Conservation (phyloP, 2,888 invertebrate species). For the Troides oblongomaculatus region DNA sequence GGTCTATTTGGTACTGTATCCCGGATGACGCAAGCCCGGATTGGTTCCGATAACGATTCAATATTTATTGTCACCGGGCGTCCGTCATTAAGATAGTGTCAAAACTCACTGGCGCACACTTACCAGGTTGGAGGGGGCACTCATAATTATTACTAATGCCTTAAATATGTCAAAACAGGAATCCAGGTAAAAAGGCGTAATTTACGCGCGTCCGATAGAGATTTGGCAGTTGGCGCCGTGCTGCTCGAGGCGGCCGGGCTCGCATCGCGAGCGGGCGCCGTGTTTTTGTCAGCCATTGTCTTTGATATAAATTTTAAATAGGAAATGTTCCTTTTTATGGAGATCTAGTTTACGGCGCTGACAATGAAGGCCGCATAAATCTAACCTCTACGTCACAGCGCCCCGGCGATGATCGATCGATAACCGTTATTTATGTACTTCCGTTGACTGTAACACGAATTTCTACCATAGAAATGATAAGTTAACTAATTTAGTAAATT, state of each 20-base stretch:
- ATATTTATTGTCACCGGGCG: conserved; percentile 78
- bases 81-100: conserved; percentile 80
- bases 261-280: conserved; percentile 72
- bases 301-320: conserved; percentile 80
- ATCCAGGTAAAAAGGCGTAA: conserved; percentile 81
- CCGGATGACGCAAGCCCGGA: conserved; percentile 62
- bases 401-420: conserved; percentile 76
- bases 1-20: conserved; percentile 69
- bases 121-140: conserved; percentile 66
- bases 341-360: conserved; percentile 79
- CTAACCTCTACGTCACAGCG: conserved; percentile 71
- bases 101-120: conserved; percentile 73
- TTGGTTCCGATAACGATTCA: conserved; percentile 74
- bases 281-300: conserved; percentile 79
- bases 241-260: conserved; percentile 49
- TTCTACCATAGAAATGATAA: conserved; percentile 41
- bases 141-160: conserved; percentile 81
- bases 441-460: conserved; percentile 60
- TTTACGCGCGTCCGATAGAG: conserved; percentile 79
- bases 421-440: conserved; percentile 79
- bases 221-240: conserved; percentile 79
- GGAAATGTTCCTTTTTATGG: conserved; percentile 80
- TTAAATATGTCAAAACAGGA: conserved; percentile 81
- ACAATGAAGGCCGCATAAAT: conserved; percentile 78
- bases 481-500: background rate